Evolutionary conservation across 2,113 vertebrate genomes (phyloP).

Genomic region (Sclerurus mexicanus): DNA sequence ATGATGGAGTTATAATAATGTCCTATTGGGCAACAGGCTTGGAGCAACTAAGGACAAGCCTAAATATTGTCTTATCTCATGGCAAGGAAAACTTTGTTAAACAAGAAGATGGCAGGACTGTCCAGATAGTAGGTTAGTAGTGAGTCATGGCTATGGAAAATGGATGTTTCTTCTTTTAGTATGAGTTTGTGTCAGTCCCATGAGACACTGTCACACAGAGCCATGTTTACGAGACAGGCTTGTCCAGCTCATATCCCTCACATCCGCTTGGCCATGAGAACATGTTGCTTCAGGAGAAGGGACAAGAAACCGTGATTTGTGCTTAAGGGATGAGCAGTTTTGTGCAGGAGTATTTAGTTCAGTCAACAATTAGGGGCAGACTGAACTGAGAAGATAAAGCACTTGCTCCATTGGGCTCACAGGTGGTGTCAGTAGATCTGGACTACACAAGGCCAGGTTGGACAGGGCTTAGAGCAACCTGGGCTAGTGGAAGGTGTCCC

Average conservation of each 20-base stretch:
- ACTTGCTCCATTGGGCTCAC: background rate
- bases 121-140: background rate
- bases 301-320: background rate
- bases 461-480: background rate
- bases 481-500: background rate
- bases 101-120: background rate
- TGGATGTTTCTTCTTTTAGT: background rate
- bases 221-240: background rate
- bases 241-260: background rate
- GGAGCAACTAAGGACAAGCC: accelerated
- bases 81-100: background rate
- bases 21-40: background rate
- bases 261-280: background rate
- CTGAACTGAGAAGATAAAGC: background rate
- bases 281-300: background rate
- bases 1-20: background rate
- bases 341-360: background rate
- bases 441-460: background rate
- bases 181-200: background rate
- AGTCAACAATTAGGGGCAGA: background rate
- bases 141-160: background rate
- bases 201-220: accelerated
- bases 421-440: background rate
- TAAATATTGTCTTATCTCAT: background rate
- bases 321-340: background rate